Base-by-base conservation (phyloP, 1,140 invertebrate species). In the Euwallacea similis region DNA sequence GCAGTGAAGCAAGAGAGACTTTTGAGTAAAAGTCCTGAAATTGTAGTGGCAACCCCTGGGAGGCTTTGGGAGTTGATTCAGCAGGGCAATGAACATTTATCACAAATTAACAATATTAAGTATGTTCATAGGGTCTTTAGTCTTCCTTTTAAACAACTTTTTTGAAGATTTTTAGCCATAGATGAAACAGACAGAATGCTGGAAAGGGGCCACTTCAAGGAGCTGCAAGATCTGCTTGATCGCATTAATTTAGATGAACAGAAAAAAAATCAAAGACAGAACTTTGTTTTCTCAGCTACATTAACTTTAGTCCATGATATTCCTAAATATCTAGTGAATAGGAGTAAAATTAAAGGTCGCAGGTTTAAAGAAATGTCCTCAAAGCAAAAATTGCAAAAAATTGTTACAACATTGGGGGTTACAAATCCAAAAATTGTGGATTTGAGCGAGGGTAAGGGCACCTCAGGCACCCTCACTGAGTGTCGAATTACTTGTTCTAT, bases 171-270 rank as follows among this genome's bases (percentile, higher is more conserved):
- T 81, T 83, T 99, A 66, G 97, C 95, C 0, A 94, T 99, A 70
- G 98, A 99, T 83, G 98, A 99, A 87, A 98, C 97, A 0, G 98
- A 99, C 83, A 86, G 98, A 75, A 99, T 99, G 97, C 84, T 98
- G 13, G 97, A 99, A 79, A 92, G 90, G 74, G 95, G 95, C 13
- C 97, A 99, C 83, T 99, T 99, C 84, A 88, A 94, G 77, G 97
- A 99, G 82, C 81, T 99, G 2, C 86, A 92, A 43, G 86, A 90
- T 43, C 83, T 99, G 10, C 80, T 99, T 0, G 90, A 93, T 73
- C 82, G 88, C 8, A 84, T 99, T 2, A 97, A 98, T 82, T 80
- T 82, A 6, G 86, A 93, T 74, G 85, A 88, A 67, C 76, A 81
- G 0, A 85, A 85, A 47, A 83, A 85, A 7, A 81, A 85, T 68